Base-by-base conservation (phyloP, 2,888 invertebrate genomes). In the Drosophila lacicola region DNA sequence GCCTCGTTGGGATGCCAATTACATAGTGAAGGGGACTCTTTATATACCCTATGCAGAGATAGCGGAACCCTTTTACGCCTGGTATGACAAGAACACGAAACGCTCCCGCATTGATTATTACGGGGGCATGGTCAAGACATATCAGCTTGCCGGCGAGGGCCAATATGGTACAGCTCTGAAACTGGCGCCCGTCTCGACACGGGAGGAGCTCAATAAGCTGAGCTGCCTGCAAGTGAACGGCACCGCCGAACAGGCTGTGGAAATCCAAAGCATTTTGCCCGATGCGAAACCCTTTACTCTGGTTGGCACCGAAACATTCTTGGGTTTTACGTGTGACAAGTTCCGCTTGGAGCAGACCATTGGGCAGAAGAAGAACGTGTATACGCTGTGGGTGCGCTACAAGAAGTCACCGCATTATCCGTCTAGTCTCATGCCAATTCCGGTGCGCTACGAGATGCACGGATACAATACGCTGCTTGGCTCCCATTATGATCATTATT, bases 401-500 rank as follows among this genome's bases (percentile, higher is more conserved):
- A 95, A 94, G 94, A 95, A 94, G 90, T 93, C 94, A 0, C 90
- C 94, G 3, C 92, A 93, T 55, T 92, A 92, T 81, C 91, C 92
- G 2, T 82, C 89, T 3, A 82, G 92, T 3, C 88, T 92, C 8
- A 91, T 95, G 70, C 95, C 96, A 9, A 95, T 97, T 46, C 97
- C 96, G 0, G 94, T 96, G 44, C 94, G 95, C 70, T 99, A 98
- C 91, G 97, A 98, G 93, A 99, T 99, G 98, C 95, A 95, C 89
- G 99, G 98, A 0, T 98, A 94, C 92, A 98, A 99, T 91, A 95
- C 96, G 0, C 93, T 99, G 1, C 93, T 99, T n/a, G 98, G 98
- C 0, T 98, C 98, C 0, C 98, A 99, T 92, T 98, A 96, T 90
- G 98, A 99, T 92, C 98, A 98, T 91, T 99, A 99, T 90, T 97